Percentiles rank a stretch among this genome's conserved stretches.
Conservation (phyloP, 2,888 invertebrate species). For the Drosophila melanosoma region DNA sequence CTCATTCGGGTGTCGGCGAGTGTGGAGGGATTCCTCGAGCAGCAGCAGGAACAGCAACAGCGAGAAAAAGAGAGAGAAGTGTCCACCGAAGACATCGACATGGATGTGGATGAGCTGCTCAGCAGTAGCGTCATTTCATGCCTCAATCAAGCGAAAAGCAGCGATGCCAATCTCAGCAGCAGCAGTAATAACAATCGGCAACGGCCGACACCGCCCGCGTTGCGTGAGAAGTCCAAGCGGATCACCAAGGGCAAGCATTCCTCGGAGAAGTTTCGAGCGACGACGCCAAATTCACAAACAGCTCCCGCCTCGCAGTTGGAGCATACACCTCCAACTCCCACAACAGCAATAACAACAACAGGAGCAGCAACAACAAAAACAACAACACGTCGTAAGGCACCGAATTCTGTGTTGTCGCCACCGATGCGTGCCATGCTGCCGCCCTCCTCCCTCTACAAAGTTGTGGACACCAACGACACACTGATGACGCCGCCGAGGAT, state of each 20-base stretch:
- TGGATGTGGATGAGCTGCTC: conserved; percentile 79
- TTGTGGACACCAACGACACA: conserved; percentile 75
- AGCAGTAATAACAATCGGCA: conserved; percentile 64
- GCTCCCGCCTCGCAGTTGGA: conserved; percentile 21
- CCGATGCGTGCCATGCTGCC: conserved; percentile 84
- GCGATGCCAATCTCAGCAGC: conserved; percentile 63
- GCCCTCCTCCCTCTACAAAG: conserved; percentile 83
- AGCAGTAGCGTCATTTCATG: conserved; percentile 52
- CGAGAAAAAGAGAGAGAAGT: conserved; percentile 57
- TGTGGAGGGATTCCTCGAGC: conserved; percentile 89
- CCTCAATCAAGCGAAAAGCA: conserved; percentile 16
- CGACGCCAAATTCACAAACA: conserved; percentile 27
- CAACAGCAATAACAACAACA: conserved; percentile 42
- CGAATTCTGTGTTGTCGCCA: conserved; percentile 72
- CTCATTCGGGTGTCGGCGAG: conserved; percentile 89
- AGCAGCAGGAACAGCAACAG: conserved; percentile 85
- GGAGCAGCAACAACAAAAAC: conserved; percentile 38
- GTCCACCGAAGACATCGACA: conserved; percentile 54
- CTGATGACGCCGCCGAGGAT: conserved; percentile 52
- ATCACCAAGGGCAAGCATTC: conserved; percentile 82
- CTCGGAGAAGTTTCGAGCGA: conserved; percentile 79
- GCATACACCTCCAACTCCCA: conserved; percentile 30
- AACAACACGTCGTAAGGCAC: conserved; percentile 64
- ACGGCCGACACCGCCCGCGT: conserved; percentile 76
- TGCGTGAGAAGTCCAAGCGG: conserved; percentile 81